Base-by-base conservation (phyloP, 2,113 vertebrate genomes). In the Microcebus jonahi region DNA sequence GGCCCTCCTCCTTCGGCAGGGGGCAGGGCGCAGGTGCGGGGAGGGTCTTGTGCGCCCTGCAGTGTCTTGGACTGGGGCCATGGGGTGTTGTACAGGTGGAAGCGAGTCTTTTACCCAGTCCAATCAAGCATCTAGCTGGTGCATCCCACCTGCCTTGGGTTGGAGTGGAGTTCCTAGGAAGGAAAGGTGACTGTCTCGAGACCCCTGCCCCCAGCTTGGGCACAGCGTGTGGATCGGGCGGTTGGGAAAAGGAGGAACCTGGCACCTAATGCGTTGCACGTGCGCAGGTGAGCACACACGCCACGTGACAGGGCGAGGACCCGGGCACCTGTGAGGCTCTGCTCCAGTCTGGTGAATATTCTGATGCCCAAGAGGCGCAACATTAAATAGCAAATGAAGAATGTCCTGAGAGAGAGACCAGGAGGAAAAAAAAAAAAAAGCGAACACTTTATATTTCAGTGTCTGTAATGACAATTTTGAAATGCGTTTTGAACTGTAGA, bases 261-360 rank as follows among this genome's bases (percentile, higher is more conserved):
- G 34, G 31, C 14, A 18, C 36, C 45, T 61, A 17, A 4, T 12
- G 21, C 13, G 39, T 34, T 10, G 13, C 1, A 27, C 0, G 0
- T 0, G 7, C 1, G 2, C 42, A 71, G 42, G 5, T 68, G 65
- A 11, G n/a, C 21, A 27, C 36, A 39, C 18, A 0, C 6, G 11
- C 15, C 23, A 25, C 4, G 1, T n/a, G 29, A 2, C 4, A 4
- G 15, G 3, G 55, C 1, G 2, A 81, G 75, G 12, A 21, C 17
- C 1, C 1, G 4, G 18, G 29, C 8, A 0, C 3, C 70, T 21
- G 27, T 9, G 73, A 55, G 61, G 0, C 0, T 1, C 70, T 29
- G 70, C 3, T 0, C 20, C n/a, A 6, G 18, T 12, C 15, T 2
- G 0, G 0, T 29, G 4, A 10, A 23, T 50, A 20, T 85, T 21